phyloP scores from a whole-genome alignment of 2,797 vertebrate species.

The Tapirus indicus region DNA sequence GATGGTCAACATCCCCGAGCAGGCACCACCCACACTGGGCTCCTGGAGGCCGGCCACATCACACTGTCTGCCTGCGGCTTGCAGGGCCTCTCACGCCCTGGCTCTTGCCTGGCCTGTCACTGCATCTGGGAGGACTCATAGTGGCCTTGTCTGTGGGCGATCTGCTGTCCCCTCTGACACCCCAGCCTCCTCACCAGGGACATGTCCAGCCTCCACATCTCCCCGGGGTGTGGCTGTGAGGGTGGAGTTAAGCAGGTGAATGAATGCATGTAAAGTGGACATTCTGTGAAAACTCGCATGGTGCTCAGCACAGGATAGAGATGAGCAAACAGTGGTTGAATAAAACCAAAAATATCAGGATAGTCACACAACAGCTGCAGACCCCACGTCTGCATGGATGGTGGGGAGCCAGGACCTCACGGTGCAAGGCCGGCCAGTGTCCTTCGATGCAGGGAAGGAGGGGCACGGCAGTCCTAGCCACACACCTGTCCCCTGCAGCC shows the following conservation, averaged over 20 bases:
- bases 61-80: neutral
- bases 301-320: neutral
- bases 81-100: neutral
- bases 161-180: neutral
- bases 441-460: fast-evolving
- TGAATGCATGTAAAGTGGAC: fast-evolving
- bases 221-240: neutral
- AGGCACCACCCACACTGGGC: neutral
- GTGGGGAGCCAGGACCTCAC: neutral
- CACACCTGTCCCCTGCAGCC: neutral
- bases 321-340: fast-evolving
- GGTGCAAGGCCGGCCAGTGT: neutral
- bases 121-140: neutral
- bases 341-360: neutral
- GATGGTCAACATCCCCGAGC: neutral
- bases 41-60: neutral
- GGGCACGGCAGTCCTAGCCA: fast-evolving
- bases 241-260: neutral
- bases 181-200: neutral
- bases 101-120: neutral
- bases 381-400: fast-evolving
- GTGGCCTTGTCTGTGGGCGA: neutral
- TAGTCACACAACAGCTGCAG: fast-evolving
- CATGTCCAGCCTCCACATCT: too few relatives aligned
- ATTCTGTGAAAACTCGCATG: fast-evolving